A percentile compares a stretch with the other conserved stretches of the same genome.
phyloP scores from a whole-genome alignment of 2,888 invertebrate genomes.

The Tiliacea aurago region DNA sequence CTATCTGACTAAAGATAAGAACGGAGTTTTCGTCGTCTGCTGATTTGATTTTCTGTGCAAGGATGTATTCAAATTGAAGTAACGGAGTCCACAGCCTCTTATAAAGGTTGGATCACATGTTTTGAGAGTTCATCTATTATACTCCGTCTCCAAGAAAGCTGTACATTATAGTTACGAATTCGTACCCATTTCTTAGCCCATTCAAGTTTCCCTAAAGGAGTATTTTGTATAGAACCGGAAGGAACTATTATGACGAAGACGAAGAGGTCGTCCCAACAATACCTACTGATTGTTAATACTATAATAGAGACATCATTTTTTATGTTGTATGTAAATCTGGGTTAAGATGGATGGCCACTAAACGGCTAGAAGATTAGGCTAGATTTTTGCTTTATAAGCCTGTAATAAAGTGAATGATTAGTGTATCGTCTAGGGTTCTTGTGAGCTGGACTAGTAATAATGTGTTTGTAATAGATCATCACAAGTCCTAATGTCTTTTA shows the following conservation, averaged over 20 bases:
- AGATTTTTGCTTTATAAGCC: conserved; percentile 25
- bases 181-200: conserved; percentile 41
- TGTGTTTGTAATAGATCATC: conserved; percentile 30
- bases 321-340: conserved; percentile 37
- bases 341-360: conserved; percentile 42
- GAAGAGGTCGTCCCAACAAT: conserved; percentile 34
- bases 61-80: neutral
- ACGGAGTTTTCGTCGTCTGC: neutral
- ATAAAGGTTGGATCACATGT: conserved; percentile 8
- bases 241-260: conserved; percentile 44
- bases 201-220: conserved; percentile 39
- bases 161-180: conserved; percentile 24
- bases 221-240: conserved; percentile 45
- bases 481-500: conserved; percentile 29
- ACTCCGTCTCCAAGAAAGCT: neutral
- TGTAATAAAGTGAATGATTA: conserved; percentile 22
- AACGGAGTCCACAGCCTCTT: neutral
- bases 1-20: neutral
- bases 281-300: conserved; percentile 47
- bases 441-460: conserved; percentile 20
- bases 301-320: conserved; percentile 51
- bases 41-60: neutral
- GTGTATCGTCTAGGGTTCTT: conserved; percentile 8
- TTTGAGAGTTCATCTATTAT: conserved; percentile 2
- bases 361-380: conserved; percentile 50